Base-by-base conservation (phyloP, 2,797 vertebrate species). In the Crocidura indochinensis region DNA sequence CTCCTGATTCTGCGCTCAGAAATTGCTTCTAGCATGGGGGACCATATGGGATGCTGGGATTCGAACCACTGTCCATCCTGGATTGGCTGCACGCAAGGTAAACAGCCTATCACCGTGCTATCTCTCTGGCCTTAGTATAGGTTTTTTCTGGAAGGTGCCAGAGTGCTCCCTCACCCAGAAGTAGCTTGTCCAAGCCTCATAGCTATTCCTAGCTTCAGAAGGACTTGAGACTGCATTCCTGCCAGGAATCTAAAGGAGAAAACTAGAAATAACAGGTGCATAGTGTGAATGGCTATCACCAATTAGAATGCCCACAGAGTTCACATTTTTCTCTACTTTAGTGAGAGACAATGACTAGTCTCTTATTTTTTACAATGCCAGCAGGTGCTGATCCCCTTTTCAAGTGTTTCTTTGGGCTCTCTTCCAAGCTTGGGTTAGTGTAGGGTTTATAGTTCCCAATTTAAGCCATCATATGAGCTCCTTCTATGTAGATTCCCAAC, bases 261-360 rank as follows among this genome's bases (percentile, higher is more conserved):
- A 22, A 12, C 46, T 84, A n/a, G 51, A 83, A 78, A 83, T 44
- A 44, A 31, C n/a, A 31, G 51, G 47, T 80, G 56, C 82, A 60
- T 31, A 9, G 14, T 44, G 14, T 44, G 46, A 17, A 51, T 3
- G 46, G 29, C 27, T 10, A 19, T 29, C 22, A 26, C 10, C 44
- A 15, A 22, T 51, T 27, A 60, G n/a, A 46, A 11, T 51, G 6
- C 31, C 38, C 15, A 31, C 3, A 2, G 0, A 53, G 22, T 68
- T 83, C 62, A 26, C 11, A 26, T 72, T 26, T 56, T 64, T 74
- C 62, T 10, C 6, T 89, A 72, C 44, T 93, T 74, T 14, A 83
- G 5, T 38, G 27, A 68, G 12, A 65, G 76, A 24, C 27, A 60
- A 10, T 65, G 68, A 76, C 56, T 53, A 29, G 0, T 67, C 83